Base-by-base conservation (phyloP, 2,888 invertebrate species). In the Latrodectus elegans region DNA sequence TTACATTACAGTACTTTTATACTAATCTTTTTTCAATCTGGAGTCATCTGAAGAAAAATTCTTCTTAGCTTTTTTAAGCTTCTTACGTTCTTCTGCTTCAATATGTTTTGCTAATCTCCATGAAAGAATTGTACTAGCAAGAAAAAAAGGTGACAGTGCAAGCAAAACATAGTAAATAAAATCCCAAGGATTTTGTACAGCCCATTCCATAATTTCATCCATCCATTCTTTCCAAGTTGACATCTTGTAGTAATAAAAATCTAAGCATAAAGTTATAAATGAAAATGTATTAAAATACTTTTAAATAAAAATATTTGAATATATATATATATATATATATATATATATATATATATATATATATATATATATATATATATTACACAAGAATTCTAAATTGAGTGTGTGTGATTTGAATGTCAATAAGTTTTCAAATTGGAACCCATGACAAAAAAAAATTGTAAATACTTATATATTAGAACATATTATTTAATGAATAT, bases 31-130 rank as follows among this genome's bases (percentile, higher is more conserved):
- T 6, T 38, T 38, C 38, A 38, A 38, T 38, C 38, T 38, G 38
- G 38, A 38, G 38, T 38, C 38, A 38, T 38, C 38, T 38, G 38
- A 38, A 38, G 38, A 38, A 38, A 92, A 91, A 88, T 93, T 92
- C 89, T 92, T 91, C 89, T 92, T 92, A 4, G 92, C 91, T 89
- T 92, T 92, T 79, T 91, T 91, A 84, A 92, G 93, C 90, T 93
- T 92, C 65, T 93, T 93, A 90, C 93, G 93, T 88, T 94, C 93
- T 90, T 93, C 93, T 51, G 92, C 92, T 89, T 93, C 93, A 88
- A 94, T 92, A 85, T 93, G 92, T 90, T 93, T 93, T 4, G 93
- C 93, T 67, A 94, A 91, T 89, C 93, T 92, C 93, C 93, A 94
- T 4, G 94, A 93, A 22, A 94, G 91, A 72, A 93, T 90, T 53